Conservation (phyloP, 2,797 vertebrate genomes). For the Falco rusticolus region DNA sequence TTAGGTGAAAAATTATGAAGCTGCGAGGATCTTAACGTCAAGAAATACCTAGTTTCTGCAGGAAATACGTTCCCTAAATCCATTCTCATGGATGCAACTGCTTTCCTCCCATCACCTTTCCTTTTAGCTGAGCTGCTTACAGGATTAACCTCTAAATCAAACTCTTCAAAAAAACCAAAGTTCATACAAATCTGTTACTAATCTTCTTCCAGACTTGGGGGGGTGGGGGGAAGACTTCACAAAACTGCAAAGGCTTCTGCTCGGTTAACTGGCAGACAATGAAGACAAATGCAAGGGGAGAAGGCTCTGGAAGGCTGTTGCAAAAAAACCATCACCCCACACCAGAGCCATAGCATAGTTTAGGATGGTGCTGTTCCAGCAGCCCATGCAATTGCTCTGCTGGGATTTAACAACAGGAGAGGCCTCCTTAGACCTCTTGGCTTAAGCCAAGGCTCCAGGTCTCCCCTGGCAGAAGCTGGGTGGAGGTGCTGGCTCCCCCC, state of each 20-base stretch:
- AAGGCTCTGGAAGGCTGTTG: neutral
- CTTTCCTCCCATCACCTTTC: neutral
- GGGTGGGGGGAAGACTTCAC: neutral
- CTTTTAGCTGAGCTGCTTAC: neutral
- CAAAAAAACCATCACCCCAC: neutral
- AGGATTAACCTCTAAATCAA: neutral
- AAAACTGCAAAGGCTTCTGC: neutral
- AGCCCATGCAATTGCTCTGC: neutral
- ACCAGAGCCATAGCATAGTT: no score
- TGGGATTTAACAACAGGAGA: no score
- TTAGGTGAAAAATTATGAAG: neutral
- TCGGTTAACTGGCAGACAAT: neutral
- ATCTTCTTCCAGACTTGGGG: neutral
- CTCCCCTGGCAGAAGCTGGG: neutral
- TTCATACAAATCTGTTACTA: neutral
- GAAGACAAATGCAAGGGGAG: neutral
- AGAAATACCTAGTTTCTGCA: neutral
- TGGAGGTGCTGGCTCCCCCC: neutral
- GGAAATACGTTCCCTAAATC: neutral
- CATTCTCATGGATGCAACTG: neutral
- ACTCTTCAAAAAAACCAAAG: neutral
- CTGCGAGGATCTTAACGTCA: neutral
- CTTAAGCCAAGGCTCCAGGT: neutral
- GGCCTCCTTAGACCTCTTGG: no score
- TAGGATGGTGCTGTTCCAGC: no score